Base-by-base conservation (phyloP, 2,797 vertebrate genomes). In the Halcyon leucocephala region DNA sequence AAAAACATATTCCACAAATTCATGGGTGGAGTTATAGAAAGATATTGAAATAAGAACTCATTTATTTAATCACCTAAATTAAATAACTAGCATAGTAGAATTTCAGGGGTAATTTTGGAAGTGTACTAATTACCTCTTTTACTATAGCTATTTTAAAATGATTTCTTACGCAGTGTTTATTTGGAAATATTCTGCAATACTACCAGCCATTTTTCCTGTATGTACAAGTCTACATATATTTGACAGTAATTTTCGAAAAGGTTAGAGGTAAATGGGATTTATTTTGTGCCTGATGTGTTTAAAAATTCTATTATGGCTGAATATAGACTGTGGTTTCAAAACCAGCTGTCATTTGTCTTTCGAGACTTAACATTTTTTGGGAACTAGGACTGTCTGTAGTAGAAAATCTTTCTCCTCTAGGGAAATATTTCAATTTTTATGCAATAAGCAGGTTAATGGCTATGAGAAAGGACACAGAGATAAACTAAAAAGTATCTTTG, bases 1-100 rank as follows among this genome's bases (percentile, higher is more conserved):
- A 64, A 69, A 88, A 54, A 86, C 2, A 1, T 14, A 20, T 65
- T 86, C 29, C 17, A 35, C 17, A 58, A 73, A 69, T 69, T 61
- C 17, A 9, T 31, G 44, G 17, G 14, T 86, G 39, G 64, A 57
- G n/a, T 86, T 84, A 29, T 2, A 69, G 95, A 72, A 86, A 91
- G 70, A 31, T 61, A 54, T 5, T 86, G 61, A 71, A 86, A 80
- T 18, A 78, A 31, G 29, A 54, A 54, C 54, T 64, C 67, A 35
- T 67, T 91, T 90, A 46, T 67, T 89, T 94, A 90, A 85, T 91
- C 58, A 90, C 19, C 29, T 55, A 58, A 73, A 77, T 84, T 61
- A 86, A 92, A 52, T 81, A 65, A 55, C 11, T 69, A 44, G 44
- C 28, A 19, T 35, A 71, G 57, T 26, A 95, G 57, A 41, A 60